Conservation (phyloP, 2,113 vertebrate genomes). For the Chloropsis hardwickii region DNA sequence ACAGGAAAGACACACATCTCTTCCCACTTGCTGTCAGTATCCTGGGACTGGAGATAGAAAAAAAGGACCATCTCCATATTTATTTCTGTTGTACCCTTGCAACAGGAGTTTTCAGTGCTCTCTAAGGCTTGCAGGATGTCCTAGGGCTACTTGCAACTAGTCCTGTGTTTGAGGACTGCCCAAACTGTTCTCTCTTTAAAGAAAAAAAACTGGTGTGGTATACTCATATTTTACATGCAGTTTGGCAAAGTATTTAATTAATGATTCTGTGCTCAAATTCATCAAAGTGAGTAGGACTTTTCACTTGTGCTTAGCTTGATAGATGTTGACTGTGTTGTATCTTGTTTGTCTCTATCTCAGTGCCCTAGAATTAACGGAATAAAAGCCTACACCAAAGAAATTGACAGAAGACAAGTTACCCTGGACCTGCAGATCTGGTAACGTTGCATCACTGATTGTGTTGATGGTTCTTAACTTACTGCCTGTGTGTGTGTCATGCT, state of each 20-base stretch:
- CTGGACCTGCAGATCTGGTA: conserved; percentile 91
- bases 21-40: not conserved
- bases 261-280: not conserved
- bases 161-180: not conserved
- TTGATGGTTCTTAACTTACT: not conserved
- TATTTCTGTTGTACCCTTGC: not conserved
- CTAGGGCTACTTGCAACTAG: not conserved
- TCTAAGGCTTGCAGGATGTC: not conserved
- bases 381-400: conserved; percentile 83
- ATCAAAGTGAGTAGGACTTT: not conserved
- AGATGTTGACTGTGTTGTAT: not conserved
- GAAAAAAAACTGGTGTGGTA: not conserved
- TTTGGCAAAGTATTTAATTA: not conserved
- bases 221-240: not conserved
- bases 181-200: not conserved
- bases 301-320: not conserved
- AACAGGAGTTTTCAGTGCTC: not conserved
- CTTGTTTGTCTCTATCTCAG: conserved; percentile 69
- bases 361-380: conserved; percentile 87
- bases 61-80: not conserved
- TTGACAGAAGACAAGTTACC: conserved; percentile 82
- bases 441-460: not conserved
- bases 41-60: not conserved
- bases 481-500: not conserved
- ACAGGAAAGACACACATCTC: not conserved